Base-by-base conservation (phyloP, 2,888 invertebrate species). In the Tachina grossa region DNA sequence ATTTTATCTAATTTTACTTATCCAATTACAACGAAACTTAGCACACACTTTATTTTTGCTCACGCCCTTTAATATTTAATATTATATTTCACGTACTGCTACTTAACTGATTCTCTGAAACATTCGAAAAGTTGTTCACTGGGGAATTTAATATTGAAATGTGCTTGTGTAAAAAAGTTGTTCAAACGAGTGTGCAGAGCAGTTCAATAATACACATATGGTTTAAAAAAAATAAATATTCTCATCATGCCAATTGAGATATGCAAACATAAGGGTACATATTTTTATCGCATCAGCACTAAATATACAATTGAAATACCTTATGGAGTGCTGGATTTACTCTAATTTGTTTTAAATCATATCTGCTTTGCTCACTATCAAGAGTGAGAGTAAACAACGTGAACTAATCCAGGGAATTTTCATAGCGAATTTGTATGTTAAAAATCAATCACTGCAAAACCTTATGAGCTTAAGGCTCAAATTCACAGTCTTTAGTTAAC, bases 201-300 rank as follows among this genome's bases (percentile, higher is more conserved):
- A 31, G 4, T 31, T 87, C 85, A 87, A 85, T 84, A 82, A 80
- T 77, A 78, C 83, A 83, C 87, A 87, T 77, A 83, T 86, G 87
- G 63, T 57, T 76, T 31, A 66, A 77, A 59, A n/a, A 84, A 80
- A 74, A 82, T 77, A 78, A 84, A 85, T 82, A 79, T 66, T 76
- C 81, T 16, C 77, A 85, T 74, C 69, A 57, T 75, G 82, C 83
- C 57, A 57, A 57, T 76, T 77, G 57, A 78, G 45, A 41, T 76
- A 69, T 69, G n/a, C 49, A 57, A 68, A 59, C 68, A 77, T 59
- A 51, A 43, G 59, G 68, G 68, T 59, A 77, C 11, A 57, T 14
- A 14, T 31, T 57, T 14, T 55, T 14, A 59, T 39, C 10, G 2
- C n/a, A 31, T 59, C 39, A 59, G 11, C 39, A 39, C 31, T 8